A percentile compares a stretch with the other conserved stretches of the same genome.
Evolutionary conservation across 2,113 vertebrate species (phyloP).

Genomic region (Lepus europaeus): DNA sequence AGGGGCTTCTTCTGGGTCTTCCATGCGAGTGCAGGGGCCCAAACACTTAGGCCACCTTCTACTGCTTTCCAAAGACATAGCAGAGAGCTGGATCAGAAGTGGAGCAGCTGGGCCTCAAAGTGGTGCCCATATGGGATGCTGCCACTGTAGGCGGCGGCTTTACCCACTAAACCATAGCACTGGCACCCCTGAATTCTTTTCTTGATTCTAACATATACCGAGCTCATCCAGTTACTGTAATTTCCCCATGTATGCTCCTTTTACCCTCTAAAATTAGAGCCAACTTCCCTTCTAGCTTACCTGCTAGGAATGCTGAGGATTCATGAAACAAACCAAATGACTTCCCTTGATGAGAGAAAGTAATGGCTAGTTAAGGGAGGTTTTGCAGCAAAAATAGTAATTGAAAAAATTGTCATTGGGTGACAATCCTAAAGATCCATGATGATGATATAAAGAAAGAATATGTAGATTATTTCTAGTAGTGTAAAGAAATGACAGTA

Average conservation of each 20-base stretch:
- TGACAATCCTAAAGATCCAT: constrained; percentile 6
- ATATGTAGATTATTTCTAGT: constrained; percentile 14
- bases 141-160: too few species aligned
- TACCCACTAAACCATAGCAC: too few species aligned
- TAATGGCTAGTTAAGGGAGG: neutral
- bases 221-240: neutral
- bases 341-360: constrained; percentile 36
- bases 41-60: too few species aligned
- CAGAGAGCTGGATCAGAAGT: too few species aligned
- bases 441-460: neutral
- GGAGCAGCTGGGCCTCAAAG: too few species aligned
- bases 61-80: too few species aligned
- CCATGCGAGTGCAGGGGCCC: too few species aligned
- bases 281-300: neutral
- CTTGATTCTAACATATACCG: neutral
- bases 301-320: neutral
- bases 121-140: too few species aligned
- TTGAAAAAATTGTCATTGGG: constrained; percentile 18
- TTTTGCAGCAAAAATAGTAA: neutral
- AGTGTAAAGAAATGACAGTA: neutral
- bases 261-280: constrained; percentile 43
- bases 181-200: neutral
- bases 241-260: neutral
- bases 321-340: constrained; percentile 38
- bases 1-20: too few species aligned